A percentile compares a stretch with the other conserved stretches of the same genome.
These are phyloP conservation scores for Pocota personata DNA, from an alignment of 2,888 invertebrate genomes.

Conservation along the genomic window DNA sequence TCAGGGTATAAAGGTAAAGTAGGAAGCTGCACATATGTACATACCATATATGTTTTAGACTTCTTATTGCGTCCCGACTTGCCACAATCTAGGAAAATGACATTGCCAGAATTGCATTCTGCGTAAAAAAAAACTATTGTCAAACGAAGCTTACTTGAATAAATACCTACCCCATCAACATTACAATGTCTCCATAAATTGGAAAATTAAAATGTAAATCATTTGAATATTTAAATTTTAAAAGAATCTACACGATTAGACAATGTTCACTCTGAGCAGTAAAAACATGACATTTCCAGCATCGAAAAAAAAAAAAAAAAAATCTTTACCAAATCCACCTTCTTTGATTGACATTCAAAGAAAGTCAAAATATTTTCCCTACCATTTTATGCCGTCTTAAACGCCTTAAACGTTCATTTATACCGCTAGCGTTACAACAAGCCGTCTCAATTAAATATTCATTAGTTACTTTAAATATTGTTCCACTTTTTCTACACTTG, in stretches of 20 bases:
- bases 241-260: neutral
- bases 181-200: neutral
- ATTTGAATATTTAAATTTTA: constrained; percentile 13
- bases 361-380: constrained; percentile 50
- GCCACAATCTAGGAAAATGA: too few relatives aligned
- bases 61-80: too few relatives aligned
- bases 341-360: constrained; percentile 1
- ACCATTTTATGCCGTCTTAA: constrained; percentile 4
- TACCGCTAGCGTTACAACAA: constrained; percentile 21
- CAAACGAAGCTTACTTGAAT: neutral
- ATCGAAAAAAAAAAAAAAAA: too few relatives aligned
- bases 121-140: too few relatives aligned
- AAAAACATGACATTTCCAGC: constrained; percentile 4
- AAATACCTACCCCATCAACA: neutral
- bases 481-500: constrained; percentile 44
- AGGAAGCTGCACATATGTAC: too few relatives aligned
- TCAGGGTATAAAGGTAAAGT: too few relatives aligned
- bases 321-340: neutral
- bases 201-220: constrained; percentile 14
- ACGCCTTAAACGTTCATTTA: constrained; percentile 23
- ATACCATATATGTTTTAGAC: too few relatives aligned
- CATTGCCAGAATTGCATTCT: too few relatives aligned
- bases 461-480: constrained; percentile 37
- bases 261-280: neutral
- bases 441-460: constrained; percentile 62